Evolutionary conservation across 2,888 invertebrate species (phyloP).

Genomic region (Melieria picta): DNA sequence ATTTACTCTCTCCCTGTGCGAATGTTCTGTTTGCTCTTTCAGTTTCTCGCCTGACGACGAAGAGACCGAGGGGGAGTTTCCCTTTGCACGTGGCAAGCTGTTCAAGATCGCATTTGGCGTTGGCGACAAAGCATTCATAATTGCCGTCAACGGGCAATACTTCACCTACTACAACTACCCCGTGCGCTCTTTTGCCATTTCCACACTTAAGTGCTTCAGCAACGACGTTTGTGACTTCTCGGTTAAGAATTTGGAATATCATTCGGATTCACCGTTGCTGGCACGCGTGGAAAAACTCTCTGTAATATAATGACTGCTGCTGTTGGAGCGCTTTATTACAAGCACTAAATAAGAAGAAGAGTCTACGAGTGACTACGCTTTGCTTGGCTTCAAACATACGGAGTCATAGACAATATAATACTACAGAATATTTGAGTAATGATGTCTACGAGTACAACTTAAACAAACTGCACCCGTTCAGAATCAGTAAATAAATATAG

Average conservation of each 20-base stretch:
- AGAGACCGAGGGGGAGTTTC: conserved; percentile 65
- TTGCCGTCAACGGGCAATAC: conserved; percentile 64
- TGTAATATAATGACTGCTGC: conserved; percentile 48
- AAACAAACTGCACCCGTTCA: too few relatives aligned
- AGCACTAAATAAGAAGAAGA: too few relatives aligned
- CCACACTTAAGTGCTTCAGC: conserved; percentile 62
- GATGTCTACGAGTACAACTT: too few relatives aligned
- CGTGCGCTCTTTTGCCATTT: conserved; percentile 59
- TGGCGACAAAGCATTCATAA: conserved; percentile 62
- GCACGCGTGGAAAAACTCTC: conserved; percentile 62
- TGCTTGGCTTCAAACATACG: too few relatives aligned
- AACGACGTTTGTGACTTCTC: conserved; percentile 61
- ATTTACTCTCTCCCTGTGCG: not conserved
- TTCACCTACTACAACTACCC: conserved; percentile 65
- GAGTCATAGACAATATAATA: too few relatives aligned
- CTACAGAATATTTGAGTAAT: too few relatives aligned
- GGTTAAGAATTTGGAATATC: conserved; percentile 61
- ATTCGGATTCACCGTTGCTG: conserved; percentile 61
- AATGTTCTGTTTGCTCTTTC: not conserved
- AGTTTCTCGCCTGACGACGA: conserved; percentile 62
- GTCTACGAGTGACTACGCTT: too few relatives aligned
- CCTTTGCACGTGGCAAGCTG: conserved; percentile 62
- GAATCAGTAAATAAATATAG: too few relatives aligned
- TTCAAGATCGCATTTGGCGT: conserved; percentile 65
- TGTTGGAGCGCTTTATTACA: too few relatives aligned